Evolutionary conservation across 2,888 invertebrate genomes (phyloP), one percentile per base, ranked within the genome.

Genomic region (Quadroppia sp.): DNA sequence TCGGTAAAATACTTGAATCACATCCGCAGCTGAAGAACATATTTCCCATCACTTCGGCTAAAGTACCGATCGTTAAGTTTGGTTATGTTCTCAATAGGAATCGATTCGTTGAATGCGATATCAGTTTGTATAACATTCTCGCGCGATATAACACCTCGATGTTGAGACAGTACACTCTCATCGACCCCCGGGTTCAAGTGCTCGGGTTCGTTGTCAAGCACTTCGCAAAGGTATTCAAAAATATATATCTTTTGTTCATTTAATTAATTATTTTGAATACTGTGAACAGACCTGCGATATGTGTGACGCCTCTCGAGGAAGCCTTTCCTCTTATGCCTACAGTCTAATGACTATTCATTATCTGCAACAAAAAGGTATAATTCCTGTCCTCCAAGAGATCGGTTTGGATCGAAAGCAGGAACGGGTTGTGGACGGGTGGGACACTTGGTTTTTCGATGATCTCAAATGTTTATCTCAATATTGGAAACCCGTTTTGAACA

Each of bases 51-150:
- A 82, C 84, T 6, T 84, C 85, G 20, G 87, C 87, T 36, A 86
- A 87, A 80, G 87, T 87, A 30, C 87, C 87, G 4, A 87, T 87
- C 75, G 85, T 87, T 40, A 87, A 87, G 80, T 87, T 87, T 80
- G 78, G 77, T 74, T 76, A 71, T 50, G 84, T 84, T 78, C 84
- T 84, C 78, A 80, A 79, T 17, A 83, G 84, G 76, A 76, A 80
- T 7, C 80, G 81, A 9, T 78, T 79, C 23, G 79, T 86, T 45
- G 86, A 87, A 77, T 86, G 86, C n/a, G 87, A 87, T 79, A 85
- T 87, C 72, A 86, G 86, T 77, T 81, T 87, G 69, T 87, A 87
- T 79, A 87, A 88, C 79, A 83, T 82, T 20, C 81, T 87, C 78
- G 87, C 86, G 1, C 81, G 84, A 76, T 82, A 84, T 77, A 87